Evolutionary conservation across 2,888 invertebrate genomes (phyloP).

Genomic region (Stramonita haemastoma): DNA sequence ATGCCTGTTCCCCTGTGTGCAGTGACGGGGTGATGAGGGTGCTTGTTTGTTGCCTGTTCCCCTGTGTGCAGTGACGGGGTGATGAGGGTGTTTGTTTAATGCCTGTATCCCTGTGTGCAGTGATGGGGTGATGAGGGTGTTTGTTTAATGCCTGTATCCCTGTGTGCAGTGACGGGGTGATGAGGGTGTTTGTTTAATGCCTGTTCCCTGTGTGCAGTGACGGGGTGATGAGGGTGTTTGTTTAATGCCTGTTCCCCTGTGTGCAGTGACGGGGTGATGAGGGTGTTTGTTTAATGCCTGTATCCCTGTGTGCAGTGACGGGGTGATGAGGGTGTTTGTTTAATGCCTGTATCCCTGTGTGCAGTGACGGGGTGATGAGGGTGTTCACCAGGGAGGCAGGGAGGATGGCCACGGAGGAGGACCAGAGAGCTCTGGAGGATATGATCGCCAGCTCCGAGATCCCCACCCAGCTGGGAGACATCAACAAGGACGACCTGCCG

Average conservation of each 20-base stretch:
- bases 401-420: constrained; percentile 81
- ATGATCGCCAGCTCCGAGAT: constrained; percentile 82
- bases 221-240: constrained; percentile 91
- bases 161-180: constrained; percentile 87
- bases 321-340: no score
- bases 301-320: constrained; percentile 87
- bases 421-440: constrained; percentile 84
- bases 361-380: constrained; percentile 91
- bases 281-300: no score
- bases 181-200: constrained; percentile 95
- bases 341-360: no score
- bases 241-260: no score
- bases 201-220: constrained; percentile 87
- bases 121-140: constrained; percentile 92
- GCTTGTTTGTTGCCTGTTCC: no score
- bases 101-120: no score
- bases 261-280: constrained; percentile 89
- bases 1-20: no score
- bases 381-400: constrained; percentile 87
- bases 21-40: constrained; percentile 93
- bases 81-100: constrained; percentile 92
- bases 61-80: constrained; percentile 88
- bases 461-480: constrained; percentile 83
- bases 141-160: no score
- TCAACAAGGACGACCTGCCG: constrained; percentile 91